Percentiles rank a stretch among this genome's conserved stretches.
phyloP scores from a whole-genome alignment of 2,888 invertebrate species.

The Plebejus anna region DNA sequence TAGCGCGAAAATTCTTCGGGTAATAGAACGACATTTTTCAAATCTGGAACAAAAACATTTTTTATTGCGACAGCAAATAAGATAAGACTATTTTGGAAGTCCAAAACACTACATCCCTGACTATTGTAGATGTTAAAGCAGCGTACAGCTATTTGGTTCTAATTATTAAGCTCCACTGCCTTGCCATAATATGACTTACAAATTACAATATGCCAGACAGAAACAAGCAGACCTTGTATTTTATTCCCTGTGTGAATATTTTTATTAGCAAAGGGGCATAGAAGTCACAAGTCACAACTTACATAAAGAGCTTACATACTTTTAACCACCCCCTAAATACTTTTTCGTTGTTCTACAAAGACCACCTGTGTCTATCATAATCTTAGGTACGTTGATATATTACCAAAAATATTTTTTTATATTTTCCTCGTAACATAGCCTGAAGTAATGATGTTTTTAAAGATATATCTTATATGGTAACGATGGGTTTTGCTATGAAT shows the following conservation, averaged over 20 bases:
- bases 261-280: no score
- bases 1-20: slow-evolving; percentile 70
- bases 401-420: background rate
- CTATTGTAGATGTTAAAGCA: no score
- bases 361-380: background rate
- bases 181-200: no score
- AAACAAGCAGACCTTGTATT: no score
- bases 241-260: no score
- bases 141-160: no score
- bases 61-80: background rate
- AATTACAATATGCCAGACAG: no score
- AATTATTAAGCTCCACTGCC: no score
- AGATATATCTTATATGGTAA: background rate
- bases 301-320: no score
- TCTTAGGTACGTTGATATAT: background rate
- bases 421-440: slow-evolving; percentile 4
- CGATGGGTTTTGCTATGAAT: slow-evolving; percentile 19
- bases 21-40: slow-evolving; percentile 53
- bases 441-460: background rate
- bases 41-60: slow-evolving; percentile 25
- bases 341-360: background rate
- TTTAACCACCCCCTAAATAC: no score
- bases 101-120: no score
- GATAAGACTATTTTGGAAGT: background rate
- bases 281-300: no score